Base-by-base conservation (phyloP, 2,797 vertebrate genomes). In the Cryptoprocta ferox region DNA sequence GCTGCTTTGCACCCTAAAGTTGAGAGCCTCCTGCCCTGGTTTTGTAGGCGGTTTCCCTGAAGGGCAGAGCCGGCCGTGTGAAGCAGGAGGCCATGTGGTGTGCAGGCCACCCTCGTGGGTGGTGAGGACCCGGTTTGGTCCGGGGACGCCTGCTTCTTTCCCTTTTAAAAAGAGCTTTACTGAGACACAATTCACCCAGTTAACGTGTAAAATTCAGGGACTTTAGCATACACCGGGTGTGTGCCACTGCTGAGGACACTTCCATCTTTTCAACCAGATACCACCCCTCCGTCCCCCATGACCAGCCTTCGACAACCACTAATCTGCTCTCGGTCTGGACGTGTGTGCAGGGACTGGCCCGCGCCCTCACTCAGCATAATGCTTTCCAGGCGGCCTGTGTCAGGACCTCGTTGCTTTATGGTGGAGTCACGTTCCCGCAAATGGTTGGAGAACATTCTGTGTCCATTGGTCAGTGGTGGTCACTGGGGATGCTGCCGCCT, bases 21-120 rank as follows among this genome's bases (percentile, higher is more conserved):
- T 24, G 56, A 59, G 56, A 59, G 18, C 3, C 76, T 12, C 26
- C 11, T 2, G 30, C 45, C 10, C 3, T 13, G 6, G 10, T 28
- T 68, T 50, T 65, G 39, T 9, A 0, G 2, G 3, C 24, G 18
- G 21, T 45, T 32, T 50, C 37, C 56, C 50, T 3, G 12, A 8
- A n/a, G 50, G 32, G 56, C 75, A 19, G 28, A 30, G 0, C 35
- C 21, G 30, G 37, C 42, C 15, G 45, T 48, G 15, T 3, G 9
- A 26, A 5, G 30, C 59, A 8, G 6, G 45, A 2, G 48, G 30
- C 14, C 15, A 1, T 2, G 12, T 7, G 28, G 28, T 2, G 0
- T 10, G 16, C 39, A 28, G n/a, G 37, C 37, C 10, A 8, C 37
- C 37, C 37, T 73, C 0, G 37, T 12, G 71, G 26, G 73, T 16